phyloP scores from a whole-genome alignment of 2,888 invertebrate species.

The Candidula unifasciata region DNA sequence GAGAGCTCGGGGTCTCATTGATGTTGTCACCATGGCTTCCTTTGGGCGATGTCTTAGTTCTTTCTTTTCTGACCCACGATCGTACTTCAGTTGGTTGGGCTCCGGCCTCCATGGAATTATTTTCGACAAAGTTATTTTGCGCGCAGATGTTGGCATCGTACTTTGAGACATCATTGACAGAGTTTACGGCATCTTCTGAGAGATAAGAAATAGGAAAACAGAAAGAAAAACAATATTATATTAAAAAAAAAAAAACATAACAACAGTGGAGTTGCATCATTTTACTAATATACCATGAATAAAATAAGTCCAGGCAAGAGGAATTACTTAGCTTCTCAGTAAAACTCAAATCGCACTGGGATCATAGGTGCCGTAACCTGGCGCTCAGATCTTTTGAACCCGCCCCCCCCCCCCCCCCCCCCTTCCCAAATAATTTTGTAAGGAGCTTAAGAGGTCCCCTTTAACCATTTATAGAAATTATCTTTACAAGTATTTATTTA shows the following conservation, averaged over 20 bases:
- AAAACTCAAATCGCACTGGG: too few species aligned
- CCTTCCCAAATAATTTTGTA: too few species aligned
- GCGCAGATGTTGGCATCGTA: neutral
- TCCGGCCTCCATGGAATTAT: conserved; percentile 46
- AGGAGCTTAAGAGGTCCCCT: too few species aligned
- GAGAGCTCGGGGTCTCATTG: neutral
- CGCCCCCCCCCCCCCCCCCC: too few species aligned
- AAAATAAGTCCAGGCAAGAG: too few species aligned
- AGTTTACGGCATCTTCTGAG: neutral
- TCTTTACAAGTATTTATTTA: too few species aligned
- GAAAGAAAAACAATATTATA: neutral
- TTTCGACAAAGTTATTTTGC: conserved; percentile 49
- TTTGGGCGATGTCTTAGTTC: conserved; percentile 32
- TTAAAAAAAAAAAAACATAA: neutral
- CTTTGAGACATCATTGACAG: neutral
- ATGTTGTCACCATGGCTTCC: neutral
- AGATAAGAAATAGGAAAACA: neutral
- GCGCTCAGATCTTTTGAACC: too few species aligned
- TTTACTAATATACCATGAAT: too few species aligned
- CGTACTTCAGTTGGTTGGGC: conserved; percentile 46
- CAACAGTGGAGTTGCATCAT: too few species aligned
- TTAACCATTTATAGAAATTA: too few species aligned
- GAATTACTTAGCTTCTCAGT: too few species aligned
- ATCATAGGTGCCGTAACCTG: too few species aligned
- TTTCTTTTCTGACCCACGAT: conserved; percentile 52